Percentiles rank a stretch among this genome's conserved stretches.
Conservation (phyloP, 2,113 vertebrate species). For the Phalacrocorax carbo region DNA sequence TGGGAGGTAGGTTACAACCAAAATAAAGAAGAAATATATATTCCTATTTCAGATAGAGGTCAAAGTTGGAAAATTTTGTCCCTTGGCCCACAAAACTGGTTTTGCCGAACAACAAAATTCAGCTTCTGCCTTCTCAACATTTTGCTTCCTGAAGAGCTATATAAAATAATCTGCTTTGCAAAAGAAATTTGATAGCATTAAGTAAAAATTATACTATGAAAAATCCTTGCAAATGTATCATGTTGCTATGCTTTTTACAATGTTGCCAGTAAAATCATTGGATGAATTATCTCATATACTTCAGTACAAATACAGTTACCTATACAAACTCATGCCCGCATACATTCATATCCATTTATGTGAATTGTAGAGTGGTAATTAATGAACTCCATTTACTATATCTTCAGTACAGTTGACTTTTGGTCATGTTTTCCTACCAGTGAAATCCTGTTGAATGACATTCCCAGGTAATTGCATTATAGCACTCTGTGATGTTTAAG, state of each 20-base stretch:
- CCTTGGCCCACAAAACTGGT: background rate
- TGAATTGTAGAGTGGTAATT: background rate
- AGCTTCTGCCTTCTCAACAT: background rate
- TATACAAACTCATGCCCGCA: background rate
- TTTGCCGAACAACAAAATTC: background rate
- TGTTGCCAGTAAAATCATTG: background rate
- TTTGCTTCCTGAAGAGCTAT: background rate
- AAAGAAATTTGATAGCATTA: background rate
- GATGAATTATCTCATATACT: background rate
- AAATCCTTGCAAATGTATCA: background rate
- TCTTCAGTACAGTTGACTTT: background rate
- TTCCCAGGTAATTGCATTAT: background rate
- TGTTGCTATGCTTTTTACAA: background rate
- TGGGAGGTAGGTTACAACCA: background rate
- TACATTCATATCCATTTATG: background rate
- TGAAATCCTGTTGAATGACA: background rate
- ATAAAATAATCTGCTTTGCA: background rate
- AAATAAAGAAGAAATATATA: too few species aligned
- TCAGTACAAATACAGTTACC: background rate
- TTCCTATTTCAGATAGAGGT: background rate
- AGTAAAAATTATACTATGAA: background rate
- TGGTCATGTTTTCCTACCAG: background rate
- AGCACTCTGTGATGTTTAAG: background rate
- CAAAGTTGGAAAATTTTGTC: background rate
- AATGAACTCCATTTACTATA: background rate